Conservation (phyloP, 2,113 vertebrate species). For the Embiotoca jacksoni region DNA sequence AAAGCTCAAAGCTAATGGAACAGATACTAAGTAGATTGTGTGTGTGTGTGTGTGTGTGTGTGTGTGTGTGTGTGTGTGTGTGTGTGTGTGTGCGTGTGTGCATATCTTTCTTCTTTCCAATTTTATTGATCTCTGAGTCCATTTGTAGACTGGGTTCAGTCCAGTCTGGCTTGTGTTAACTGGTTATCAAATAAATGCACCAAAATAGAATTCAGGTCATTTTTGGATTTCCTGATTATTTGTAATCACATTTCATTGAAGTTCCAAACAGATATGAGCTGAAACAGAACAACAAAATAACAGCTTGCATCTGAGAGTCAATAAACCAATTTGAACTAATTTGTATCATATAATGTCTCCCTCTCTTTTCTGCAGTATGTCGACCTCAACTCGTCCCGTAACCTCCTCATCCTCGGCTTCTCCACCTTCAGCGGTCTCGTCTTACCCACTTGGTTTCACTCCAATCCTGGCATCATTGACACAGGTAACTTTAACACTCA, state of each 20-base stretch:
- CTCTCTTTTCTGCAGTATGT: constrained; percentile 75
- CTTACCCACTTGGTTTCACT: constrained; percentile 85
- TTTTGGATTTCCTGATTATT: constrained; percentile 2
- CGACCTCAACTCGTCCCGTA: constrained; percentile 86
- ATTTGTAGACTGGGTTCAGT: not conserved
- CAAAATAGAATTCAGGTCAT: constrained; percentile 17
- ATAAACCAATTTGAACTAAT: constrained; percentile 33
- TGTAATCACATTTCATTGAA: constrained; percentile 36
- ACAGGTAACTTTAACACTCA: constrained; percentile 73
- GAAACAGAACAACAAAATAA: constrained; percentile 22
- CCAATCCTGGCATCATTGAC: constrained; percentile 82
- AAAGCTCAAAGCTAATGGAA: not conserved
- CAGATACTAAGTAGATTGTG: not conserved
- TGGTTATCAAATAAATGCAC: constrained; percentile 6
- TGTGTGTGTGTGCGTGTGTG: not conserved
- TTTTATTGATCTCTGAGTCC: not conserved
- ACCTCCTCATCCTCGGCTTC: constrained; percentile 86
- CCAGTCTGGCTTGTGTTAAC: not conserved
- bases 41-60: not conserved
- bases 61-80: not conserved
- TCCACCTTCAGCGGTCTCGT: constrained; percentile 86
- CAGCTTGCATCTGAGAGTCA: constrained; percentile 41
- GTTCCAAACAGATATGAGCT: constrained; percentile 27
- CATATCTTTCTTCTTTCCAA: not conserved
- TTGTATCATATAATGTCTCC: constrained; percentile 11